Evolutionary conservation across 2,888 invertebrate species (phyloP).

Genomic region (Gortyna flavago): DNA sequence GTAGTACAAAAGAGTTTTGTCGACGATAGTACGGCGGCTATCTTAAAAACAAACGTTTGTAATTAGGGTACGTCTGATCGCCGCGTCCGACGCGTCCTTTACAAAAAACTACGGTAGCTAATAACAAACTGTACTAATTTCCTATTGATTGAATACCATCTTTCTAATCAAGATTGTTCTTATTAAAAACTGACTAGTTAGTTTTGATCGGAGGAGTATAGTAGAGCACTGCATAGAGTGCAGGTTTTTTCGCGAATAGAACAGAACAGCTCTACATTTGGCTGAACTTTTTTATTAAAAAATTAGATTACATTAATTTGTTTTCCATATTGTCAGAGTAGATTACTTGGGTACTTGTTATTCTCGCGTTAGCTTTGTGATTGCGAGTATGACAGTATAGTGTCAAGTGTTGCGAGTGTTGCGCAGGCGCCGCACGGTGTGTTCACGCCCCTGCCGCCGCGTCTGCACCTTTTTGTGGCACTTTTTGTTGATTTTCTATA

Average conservation of each 20-base stretch:
- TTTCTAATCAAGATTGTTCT: constrained; percentile 68
- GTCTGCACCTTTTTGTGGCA: constrained; percentile 81
- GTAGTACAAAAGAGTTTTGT: constrained; percentile 61
- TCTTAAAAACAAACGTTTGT: constrained; percentile 88
- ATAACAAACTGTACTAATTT: constrained; percentile 81
- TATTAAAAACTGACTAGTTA: constrained; percentile 43
- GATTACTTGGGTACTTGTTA: background rate
- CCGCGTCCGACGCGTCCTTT: constrained; percentile 69
- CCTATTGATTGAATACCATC: constrained; percentile 80
- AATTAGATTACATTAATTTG: background rate
- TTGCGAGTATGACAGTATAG: constrained; percentile 23
- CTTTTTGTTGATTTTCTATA: constrained; percentile 88
- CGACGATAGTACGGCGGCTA: constrained; percentile 80
- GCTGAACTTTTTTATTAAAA: background rate
- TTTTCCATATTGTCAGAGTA: background rate
- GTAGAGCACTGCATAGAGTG: background rate
- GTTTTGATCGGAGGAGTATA: background rate
- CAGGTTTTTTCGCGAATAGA: background rate
- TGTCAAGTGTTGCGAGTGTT: constrained; percentile 47
- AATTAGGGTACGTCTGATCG: constrained; percentile 81
- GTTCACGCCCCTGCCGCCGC: constrained; percentile 72
- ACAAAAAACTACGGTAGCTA: constrained; percentile 83
- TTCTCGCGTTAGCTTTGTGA: background rate
- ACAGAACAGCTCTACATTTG: background rate
- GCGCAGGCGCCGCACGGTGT: constrained; percentile 75